Evolutionary conservation across 2,888 invertebrate species (phyloP).

Genomic region (Spisula subtruncata): DNA sequence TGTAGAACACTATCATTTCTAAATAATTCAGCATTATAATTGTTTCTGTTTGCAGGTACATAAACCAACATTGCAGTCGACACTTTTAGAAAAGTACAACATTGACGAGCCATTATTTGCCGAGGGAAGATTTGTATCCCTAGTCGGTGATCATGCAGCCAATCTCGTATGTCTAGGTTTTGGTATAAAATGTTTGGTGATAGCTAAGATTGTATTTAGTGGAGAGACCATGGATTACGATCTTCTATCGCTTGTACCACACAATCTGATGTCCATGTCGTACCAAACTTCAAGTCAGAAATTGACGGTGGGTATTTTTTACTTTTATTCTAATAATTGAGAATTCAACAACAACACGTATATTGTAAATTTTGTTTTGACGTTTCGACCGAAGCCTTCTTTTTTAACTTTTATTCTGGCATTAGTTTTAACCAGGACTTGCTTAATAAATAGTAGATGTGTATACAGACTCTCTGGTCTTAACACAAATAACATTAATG

Average conservation of each 20-base stretch:
- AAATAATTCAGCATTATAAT: too few species aligned
- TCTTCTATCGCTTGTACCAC: constrained; percentile 27
- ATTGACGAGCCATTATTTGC: constrained; percentile 32
- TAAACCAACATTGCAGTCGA: constrained; percentile 11
- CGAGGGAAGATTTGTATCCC: constrained; percentile 43
- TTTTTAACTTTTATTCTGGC: too few species aligned
- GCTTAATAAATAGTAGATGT: too few species aligned
- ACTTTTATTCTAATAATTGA: too few species aligned
- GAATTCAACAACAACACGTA: too few species aligned
- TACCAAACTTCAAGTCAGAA: constrained; percentile 13
- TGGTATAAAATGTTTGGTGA: constrained; percentile 5
- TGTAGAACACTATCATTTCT: too few species aligned
- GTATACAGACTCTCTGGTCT: too few species aligned
- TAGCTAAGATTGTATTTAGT: constrained; percentile 38
- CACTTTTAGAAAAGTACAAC: constrained; percentile 40
- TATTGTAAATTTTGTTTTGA: too few species aligned
- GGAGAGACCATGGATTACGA: constrained; percentile 46
- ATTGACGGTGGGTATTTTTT: constrained; percentile 20
- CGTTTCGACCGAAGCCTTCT: too few species aligned
- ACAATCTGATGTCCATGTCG: constrained; percentile 21
- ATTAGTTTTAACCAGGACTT: too few species aligned
- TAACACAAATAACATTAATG: too few species aligned
- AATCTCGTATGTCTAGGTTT: constrained; percentile 41
- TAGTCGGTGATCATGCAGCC: constrained; percentile 35
- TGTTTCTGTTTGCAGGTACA: background rate